Evolutionary conservation across 2,888 invertebrate genomes (phyloP).

Genomic region (Microplitis deprimator): DNA sequence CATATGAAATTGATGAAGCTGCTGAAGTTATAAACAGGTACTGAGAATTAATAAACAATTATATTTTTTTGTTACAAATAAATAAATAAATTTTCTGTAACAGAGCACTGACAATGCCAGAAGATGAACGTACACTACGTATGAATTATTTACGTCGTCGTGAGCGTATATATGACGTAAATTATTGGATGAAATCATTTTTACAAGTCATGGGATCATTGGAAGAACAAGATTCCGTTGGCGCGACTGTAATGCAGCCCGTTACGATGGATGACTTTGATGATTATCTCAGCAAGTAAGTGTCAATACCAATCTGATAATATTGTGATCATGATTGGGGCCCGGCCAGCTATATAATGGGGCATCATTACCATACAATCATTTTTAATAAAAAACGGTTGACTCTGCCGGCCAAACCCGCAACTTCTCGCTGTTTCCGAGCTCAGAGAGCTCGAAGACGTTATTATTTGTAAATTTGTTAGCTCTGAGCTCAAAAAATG

Average conservation of each 20-base stretch:
- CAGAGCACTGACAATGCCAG: constrained; percentile 90
- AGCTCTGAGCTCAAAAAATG: too few relatives aligned
- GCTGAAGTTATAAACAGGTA: constrained; percentile 88
- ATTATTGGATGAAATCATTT: constrained; percentile 91
- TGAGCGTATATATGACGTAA: constrained; percentile 87
- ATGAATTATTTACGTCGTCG: constrained; percentile 88
- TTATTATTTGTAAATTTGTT: too few relatives aligned
- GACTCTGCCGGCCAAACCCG: too few relatives aligned
- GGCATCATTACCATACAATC: constrained; percentile 27
- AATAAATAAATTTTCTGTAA: constrained; percentile 33
- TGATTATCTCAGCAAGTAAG: constrained; percentile 88
- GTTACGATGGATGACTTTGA: constrained; percentile 93
- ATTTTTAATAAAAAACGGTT: not conserved
- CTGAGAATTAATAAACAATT: not conserved
- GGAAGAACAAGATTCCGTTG: constrained; percentile 85
- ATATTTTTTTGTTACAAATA: not conserved
- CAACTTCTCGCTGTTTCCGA: too few relatives aligned
- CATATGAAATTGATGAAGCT: constrained; percentile 89
- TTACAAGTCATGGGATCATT: constrained; percentile 89
- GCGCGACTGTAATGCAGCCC: constrained; percentile 89
- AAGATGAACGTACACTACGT: constrained; percentile 87
- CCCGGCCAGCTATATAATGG: constrained; percentile 60
- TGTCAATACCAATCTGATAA: constrained; percentile 57
- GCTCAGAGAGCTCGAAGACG: too few relatives aligned
- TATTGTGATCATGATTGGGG: constrained; percentile 51